A percentile compares a stretch with the other conserved stretches of the same genome.
Conservation (phyloP, 2,113 vertebrate genomes). For the Columba janthina region DNA sequence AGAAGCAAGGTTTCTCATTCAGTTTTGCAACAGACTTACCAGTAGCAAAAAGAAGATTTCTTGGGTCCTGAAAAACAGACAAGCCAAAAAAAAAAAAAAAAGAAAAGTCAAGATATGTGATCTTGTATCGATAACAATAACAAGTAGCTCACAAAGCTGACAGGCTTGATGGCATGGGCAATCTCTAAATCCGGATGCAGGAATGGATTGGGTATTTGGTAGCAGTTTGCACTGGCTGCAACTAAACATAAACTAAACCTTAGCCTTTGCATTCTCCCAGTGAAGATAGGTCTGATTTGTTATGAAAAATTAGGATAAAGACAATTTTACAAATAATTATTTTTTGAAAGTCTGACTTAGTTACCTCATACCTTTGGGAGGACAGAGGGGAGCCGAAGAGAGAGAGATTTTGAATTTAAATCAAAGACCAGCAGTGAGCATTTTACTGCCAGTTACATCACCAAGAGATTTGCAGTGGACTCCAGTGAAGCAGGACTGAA, state of each 20-base stretch:
- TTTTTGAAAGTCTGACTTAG: background rate
- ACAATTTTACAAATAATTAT: background rate
- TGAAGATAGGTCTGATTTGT: background rate
- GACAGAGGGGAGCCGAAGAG: background rate
- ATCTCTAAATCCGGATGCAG: background rate
- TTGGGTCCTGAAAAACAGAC: constrained; percentile 82
- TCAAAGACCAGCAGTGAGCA: background rate
- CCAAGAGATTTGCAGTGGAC: background rate
- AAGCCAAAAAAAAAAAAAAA: background rate
- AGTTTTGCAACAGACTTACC: constrained; percentile 75
- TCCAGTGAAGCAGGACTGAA: background rate
- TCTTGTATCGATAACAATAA: background rate
- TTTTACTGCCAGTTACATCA: background rate
- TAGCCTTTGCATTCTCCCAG: background rate
- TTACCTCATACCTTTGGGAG: background rate
- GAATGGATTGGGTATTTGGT: background rate
- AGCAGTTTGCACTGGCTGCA: background rate
- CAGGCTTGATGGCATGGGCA: background rate
- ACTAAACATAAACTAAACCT: background rate
- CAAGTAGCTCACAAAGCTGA: background rate
- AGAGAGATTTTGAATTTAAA: background rate
- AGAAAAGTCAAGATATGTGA: background rate
- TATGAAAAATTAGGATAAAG: background rate
- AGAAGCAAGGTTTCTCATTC: background rate
- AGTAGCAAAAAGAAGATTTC: constrained; percentile 88